phyloP scores from a whole-genome alignment of 2,888 invertebrate genomes.

The Coronaproctus castanopsis region DNA sequence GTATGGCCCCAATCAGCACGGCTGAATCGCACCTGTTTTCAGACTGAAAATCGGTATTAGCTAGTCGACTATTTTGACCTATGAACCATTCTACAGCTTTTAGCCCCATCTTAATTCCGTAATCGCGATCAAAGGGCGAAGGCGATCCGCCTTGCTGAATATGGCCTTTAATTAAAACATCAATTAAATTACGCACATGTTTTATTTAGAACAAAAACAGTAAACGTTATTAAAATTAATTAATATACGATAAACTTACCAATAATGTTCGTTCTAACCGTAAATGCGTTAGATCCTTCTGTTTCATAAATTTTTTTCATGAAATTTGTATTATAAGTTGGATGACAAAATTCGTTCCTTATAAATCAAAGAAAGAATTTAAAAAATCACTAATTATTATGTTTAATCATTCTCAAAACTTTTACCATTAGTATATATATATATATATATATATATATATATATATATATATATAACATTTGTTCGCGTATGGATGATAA shows the following conservation, averaged over 20 bases:
- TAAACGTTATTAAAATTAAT: too few relatives aligned
- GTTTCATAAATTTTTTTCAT: background rate
- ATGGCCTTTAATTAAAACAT: conserved; percentile 12
- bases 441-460: too few relatives aligned
- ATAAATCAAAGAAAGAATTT: too few relatives aligned
- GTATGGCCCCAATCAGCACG: background rate
- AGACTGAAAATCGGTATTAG: background rate
- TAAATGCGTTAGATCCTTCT: background rate
- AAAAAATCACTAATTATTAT: too few relatives aligned
- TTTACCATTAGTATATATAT: too few relatives aligned
- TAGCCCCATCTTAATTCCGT: conserved; percentile 13
- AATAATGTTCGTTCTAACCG: background rate
- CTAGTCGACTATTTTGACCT: background rate
- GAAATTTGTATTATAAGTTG: background rate
- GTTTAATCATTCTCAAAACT: too few relatives aligned
- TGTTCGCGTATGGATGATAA: too few relatives aligned
- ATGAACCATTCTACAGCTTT: conserved; percentile 9
- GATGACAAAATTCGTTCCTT: background rate
- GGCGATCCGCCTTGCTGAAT: conserved; percentile 13
- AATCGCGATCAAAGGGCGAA: conserved; percentile 13
- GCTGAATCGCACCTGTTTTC: background rate
- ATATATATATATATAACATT: too few relatives aligned
- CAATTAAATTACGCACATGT: too few relatives aligned
- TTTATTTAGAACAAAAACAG: too few relatives aligned
- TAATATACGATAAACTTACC: background rate